phyloP scores from a whole-genome alignment of 2,113 vertebrate species.

The Sapajus apella region DNA sequence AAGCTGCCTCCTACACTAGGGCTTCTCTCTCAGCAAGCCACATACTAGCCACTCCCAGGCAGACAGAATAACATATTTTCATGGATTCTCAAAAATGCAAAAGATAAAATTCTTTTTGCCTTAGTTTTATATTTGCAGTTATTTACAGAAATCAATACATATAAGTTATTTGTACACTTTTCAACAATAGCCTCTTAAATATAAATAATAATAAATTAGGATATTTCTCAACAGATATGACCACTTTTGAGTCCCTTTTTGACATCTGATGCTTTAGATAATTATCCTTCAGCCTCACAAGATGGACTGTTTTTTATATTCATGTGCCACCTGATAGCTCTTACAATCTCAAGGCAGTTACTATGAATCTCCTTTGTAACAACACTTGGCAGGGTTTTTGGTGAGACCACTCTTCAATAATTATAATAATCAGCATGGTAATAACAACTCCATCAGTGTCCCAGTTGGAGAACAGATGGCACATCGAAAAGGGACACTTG shows the following conservation, averaged over 20 bases:
- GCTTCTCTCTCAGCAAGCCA: neutral
- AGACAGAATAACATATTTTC: neutral
- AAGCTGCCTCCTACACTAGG: neutral
- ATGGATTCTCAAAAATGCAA: neutral
- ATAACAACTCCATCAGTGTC: constrained; percentile 12
- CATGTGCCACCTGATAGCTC: neutral
- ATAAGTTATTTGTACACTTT: neutral
- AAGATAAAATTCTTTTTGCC: neutral
- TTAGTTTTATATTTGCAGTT: neutral
- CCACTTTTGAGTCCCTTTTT: neutral
- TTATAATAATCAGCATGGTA: constrained; percentile 7
- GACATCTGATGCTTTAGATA: neutral
- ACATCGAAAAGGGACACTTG: neutral
- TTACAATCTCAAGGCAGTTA: neutral
- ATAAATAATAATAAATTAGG: neutral
- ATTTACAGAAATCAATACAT: neutral
- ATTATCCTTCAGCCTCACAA: neutral
- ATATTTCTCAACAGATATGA: neutral
- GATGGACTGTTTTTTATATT: neutral
- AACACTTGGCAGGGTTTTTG: neutral
- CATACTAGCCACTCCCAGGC: neutral
- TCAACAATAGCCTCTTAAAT: neutral
- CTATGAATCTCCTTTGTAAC: neutral
- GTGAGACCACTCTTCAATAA: neutral
- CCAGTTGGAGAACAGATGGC: neutral